Evolutionary conservation across 2,888 invertebrate species (phyloP).

Genomic region (Alviniconcha strummeri): DNA sequence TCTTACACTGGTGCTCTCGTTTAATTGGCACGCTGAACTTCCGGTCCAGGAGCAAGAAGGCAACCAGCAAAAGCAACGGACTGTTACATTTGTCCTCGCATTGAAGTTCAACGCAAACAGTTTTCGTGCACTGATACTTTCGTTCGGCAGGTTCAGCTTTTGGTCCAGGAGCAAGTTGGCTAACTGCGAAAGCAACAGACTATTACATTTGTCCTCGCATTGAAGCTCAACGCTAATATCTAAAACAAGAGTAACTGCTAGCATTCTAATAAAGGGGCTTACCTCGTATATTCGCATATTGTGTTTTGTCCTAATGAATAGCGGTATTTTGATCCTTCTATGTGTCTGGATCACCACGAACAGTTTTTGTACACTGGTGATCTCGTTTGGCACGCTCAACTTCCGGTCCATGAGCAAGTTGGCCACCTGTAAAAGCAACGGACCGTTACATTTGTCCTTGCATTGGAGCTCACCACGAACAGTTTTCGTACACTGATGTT

Average conservation of each 20-base stretch:
- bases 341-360: background rate
- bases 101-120: background rate
- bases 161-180: conserved; percentile 38
- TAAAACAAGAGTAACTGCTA: too few relatives aligned
- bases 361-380: background rate
- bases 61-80: too few relatives aligned
- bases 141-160: conserved; percentile 33
- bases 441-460: too few relatives aligned
- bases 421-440: too few relatives aligned
- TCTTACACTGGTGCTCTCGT: background rate
- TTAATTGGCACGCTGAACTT: conserved; percentile 11
- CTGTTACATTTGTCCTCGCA: too few relatives aligned
- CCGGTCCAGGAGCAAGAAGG: too few relatives aligned
- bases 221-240: background rate
- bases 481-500: background rate
- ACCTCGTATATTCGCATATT: background rate
- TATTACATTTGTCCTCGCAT: too few relatives aligned
- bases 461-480: background rate
- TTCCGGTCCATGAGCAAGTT: too few relatives aligned
- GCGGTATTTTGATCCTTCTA: too few relatives aligned
- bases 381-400: background rate
- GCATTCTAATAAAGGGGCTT: background rate
- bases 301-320: too few relatives aligned
- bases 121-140: conserved; percentile 30
- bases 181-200: conserved; percentile 15